Evolutionary conservation across 1,140 invertebrate species (phyloP), one percentile per base, ranked within the genome.

Genomic region (Mamestra configurata): DNA sequence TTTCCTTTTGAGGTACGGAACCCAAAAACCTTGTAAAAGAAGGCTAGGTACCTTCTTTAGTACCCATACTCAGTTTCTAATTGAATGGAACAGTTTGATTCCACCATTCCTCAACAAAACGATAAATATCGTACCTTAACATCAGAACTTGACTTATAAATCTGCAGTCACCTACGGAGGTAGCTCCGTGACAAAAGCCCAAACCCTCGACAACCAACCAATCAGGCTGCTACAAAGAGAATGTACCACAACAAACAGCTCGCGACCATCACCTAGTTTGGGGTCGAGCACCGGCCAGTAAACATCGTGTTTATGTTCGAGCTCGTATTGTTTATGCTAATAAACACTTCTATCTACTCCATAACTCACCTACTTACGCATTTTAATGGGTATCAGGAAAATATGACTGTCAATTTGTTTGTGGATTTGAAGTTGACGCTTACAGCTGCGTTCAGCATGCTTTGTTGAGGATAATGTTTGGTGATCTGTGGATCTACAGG

Each of bases 191-290:
- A n/a, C 22, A 24, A 15, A 10, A 27, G 57, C 18, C 15, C 3
- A 51, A 51, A 13, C 4, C n/a, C 49, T 18, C 1, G n/a, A n/a
- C n/a, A n/a, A 20, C 1, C 13, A 5, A 8, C 13, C 11, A 61
- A 35, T 3, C 13, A 61, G 31, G 31, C 59, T 1, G 18, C 22
- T 1, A 15, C 37, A 24, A 46, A 68, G 64, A 68, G 64, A 68
- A 46, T 49, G 64, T 68, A 49, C 64, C 37, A 43, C 35, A 59
- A 43, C 35, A 46, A 46, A 31, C 53, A 13, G 15, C 53, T 59
- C n/a, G 18, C 57, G 40, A 70, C 83, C 83, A 61, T 84, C 83
- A 84, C 83, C 83, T 71, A 82, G 46, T 80, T 84, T 37, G 66
- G 76, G 83, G 83, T 82, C 83, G 78, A 66, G 73, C 64, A 24